phyloP scores from a whole-genome alignment of 2,113 vertebrate species.

The Hydropotes inermis region DNA sequence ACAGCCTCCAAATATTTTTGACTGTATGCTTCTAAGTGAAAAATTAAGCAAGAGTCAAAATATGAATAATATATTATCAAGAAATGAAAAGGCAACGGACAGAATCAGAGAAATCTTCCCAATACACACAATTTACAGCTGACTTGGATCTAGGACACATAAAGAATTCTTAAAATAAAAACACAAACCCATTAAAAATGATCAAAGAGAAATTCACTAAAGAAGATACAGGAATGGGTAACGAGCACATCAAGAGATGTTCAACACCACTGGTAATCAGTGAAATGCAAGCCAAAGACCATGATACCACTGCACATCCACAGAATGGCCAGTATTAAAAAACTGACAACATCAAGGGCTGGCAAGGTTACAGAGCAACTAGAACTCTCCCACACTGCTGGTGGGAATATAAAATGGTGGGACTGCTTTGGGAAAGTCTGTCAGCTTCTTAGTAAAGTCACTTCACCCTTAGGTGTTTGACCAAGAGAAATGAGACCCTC shows the following conservation, averaged over 20 bases:
- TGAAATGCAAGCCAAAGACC: neutral
- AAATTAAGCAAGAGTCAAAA: neutral
- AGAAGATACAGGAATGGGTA: neutral
- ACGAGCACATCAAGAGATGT: neutral
- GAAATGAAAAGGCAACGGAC: neutral
- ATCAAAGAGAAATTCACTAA: neutral
- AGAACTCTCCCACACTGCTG: too few relatives aligned
- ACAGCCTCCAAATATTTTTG: neutral
- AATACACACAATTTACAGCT: neutral
- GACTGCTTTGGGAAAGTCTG: neutral
- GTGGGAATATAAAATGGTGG: neutral
- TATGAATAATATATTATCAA: neutral
- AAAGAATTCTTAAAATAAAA: neutral
- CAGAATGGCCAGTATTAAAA: neutral
- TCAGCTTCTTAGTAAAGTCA: neutral
- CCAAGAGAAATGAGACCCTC: neutral
- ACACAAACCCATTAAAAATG: neutral
- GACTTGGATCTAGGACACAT: neutral
- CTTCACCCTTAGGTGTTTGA: neutral
- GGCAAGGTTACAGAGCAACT: neutral
- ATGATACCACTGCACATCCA: neutral
- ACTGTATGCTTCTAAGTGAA: neutral
- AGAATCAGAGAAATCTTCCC: neutral
- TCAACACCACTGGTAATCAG: neutral
- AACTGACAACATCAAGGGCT: neutral